Conservation (phyloP, 2,797 vertebrate species). For the Callimico goeldii region DNA sequence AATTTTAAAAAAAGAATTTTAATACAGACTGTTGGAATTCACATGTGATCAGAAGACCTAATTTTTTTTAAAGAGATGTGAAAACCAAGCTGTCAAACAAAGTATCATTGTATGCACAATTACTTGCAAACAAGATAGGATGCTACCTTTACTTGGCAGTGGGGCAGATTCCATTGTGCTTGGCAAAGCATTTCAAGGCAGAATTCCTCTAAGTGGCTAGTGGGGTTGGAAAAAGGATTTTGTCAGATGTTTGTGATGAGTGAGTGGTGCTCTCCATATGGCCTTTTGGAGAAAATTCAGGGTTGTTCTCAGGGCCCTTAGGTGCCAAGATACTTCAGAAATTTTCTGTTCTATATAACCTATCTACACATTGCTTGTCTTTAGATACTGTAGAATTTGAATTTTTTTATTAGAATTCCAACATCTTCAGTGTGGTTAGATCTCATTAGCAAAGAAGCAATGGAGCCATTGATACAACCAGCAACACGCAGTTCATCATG, state of each 20-base stretch:
- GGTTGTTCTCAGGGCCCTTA: neutral
- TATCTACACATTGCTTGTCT: neutral
- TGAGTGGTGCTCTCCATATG: neutral
- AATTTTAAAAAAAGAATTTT: neutral
- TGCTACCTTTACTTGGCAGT: neutral
- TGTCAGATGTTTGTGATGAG: neutral
- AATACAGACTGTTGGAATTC: neutral
- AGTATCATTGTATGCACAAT: neutral
- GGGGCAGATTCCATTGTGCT: neutral
- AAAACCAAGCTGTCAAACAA: neutral
- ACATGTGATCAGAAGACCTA: neutral
- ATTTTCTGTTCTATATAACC: neutral
- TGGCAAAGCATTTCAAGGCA: neutral
- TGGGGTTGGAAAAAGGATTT: neutral
- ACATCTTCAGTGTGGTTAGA: neutral
- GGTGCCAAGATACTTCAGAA: neutral
- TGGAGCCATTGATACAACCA: neutral
- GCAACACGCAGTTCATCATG: neutral
- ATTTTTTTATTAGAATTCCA: constrained; percentile 24
- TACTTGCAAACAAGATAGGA: neutral
- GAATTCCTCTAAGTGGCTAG: neutral
- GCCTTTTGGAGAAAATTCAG: neutral
- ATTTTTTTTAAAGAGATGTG: neutral
- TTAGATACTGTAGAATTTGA: neutral
- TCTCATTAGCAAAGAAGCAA: neutral